A percentile compares a stretch with the other conserved stretches of the same genome.
Conservation (phyloP, 1,140 invertebrate genomes). For the Thaumetopoea pityocampa region DNA sequence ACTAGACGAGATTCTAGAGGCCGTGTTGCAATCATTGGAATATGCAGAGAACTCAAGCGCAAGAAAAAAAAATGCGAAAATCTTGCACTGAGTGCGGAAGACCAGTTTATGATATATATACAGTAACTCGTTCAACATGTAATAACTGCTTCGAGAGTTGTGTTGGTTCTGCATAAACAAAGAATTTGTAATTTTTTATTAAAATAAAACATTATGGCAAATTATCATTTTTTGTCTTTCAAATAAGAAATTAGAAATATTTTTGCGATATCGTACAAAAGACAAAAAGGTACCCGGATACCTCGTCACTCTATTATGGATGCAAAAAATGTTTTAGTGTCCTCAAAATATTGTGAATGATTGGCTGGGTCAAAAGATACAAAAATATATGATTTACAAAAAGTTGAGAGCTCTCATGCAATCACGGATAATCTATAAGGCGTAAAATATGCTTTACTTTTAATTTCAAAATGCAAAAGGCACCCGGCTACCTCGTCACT, state of each 20-base stretch:
- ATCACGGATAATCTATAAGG: neutral
- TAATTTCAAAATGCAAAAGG: no score
- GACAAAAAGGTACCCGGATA: slow-evolving; percentile 1
- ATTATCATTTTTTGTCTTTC: no score
- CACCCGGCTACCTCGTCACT: slow-evolving; percentile 1
- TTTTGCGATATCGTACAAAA: neutral
- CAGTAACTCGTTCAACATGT: neutral
- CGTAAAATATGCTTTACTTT: slow-evolving; percentile 1
- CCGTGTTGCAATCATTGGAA: slow-evolving; percentile 5
- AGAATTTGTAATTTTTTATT: no score
- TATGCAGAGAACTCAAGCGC: slow-evolving; percentile 8
- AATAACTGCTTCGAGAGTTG: no score
- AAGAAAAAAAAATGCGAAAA: slow-evolving; percentile 4
- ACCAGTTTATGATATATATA: neutral
- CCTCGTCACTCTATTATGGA: slow-evolving; percentile 3
- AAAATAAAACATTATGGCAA: no score
- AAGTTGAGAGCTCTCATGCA: slow-evolving; percentile 11
- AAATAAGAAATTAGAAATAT: slow-evolving; percentile 2
- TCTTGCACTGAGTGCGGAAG: neutral
- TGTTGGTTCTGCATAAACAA: no score
- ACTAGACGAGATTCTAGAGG: slow-evolving; percentile 5
- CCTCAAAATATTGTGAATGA: slow-evolving; percentile 13
- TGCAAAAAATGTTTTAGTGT: slow-evolving; percentile 4
- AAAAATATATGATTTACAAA: slow-evolving; percentile 14
- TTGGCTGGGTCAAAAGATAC: slow-evolving; percentile 9